phyloP scores from a whole-genome alignment of 2,888 invertebrate species.

The Stomorhina lunata region DNA sequence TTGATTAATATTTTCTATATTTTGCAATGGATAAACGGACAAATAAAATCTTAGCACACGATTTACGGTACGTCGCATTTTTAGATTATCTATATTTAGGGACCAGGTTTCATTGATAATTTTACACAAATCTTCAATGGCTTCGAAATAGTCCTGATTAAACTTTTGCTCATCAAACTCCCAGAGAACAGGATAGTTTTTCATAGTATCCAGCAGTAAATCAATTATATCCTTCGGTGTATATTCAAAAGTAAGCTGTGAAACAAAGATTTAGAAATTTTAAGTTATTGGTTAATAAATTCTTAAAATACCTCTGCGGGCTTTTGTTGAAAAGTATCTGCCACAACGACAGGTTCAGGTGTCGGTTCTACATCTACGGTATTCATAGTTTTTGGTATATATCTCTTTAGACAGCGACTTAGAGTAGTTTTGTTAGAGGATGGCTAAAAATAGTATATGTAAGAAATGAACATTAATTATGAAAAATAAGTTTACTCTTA shows the following conservation, averaged over 20 bases:
- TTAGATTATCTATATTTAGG: not conserved
- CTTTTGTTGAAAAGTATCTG: not conserved
- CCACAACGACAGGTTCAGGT: not conserved
- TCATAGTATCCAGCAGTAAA: not conserved
- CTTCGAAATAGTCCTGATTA: not conserved
- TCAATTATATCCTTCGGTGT: not conserved
- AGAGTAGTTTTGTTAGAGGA: not conserved
- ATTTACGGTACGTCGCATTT: conserved; percentile 13
- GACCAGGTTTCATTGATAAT: not conserved
- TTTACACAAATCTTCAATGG: conserved; percentile 11
- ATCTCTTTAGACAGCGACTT: conserved; percentile 13
- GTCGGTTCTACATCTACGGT: not conserved
- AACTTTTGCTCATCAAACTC: not conserved
- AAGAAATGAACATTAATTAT: too few relatives aligned
- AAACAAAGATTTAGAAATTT: not conserved
- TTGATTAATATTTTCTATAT: not conserved
- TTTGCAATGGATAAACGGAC: not conserved
- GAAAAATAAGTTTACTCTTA: too few relatives aligned
- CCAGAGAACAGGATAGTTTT: conserved; percentile 8
- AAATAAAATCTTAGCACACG: conserved; percentile 8
- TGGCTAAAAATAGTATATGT: not conserved
- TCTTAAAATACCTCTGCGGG: conserved; percentile 9
- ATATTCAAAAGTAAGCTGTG: conserved; percentile 6
- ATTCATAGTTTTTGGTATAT: not conserved
- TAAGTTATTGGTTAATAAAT: not conserved